Evolutionary conservation across 2,888 invertebrate species (phyloP).

Genomic region (Sabatieria punctata): DNA sequence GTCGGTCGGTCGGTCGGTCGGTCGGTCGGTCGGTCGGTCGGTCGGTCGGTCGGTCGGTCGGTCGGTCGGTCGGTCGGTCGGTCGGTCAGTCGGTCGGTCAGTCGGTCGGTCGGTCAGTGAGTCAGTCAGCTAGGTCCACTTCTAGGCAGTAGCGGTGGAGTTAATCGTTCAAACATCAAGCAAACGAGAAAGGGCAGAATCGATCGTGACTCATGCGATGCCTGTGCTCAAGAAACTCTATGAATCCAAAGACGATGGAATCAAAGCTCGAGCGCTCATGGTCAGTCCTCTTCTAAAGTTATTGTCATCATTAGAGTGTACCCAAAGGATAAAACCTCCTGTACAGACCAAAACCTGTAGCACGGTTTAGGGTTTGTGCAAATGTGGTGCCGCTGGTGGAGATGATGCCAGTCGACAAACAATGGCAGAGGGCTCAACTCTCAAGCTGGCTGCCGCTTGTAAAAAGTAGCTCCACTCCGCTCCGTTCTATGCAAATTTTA

Average conservation of each 20-base stretch:
- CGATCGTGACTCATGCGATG: conserved; percentile 69
- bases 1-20: too few species aligned
- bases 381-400: conserved; percentile 75
- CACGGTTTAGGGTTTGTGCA: conserved; percentile 95
- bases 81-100: too few species aligned
- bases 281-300: too few species aligned
- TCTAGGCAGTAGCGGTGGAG: conserved; percentile 79
- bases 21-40: too few species aligned
- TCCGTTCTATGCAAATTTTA: background rate
- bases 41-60: too few species aligned
- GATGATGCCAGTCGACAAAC: conserved; percentile 82
- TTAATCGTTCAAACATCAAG: conserved; percentile 88
- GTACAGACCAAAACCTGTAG: too few species aligned
- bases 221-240: conserved; percentile 84
- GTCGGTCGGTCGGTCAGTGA: too few species aligned
- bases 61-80: too few species aligned
- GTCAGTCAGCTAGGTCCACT: too few species aligned
- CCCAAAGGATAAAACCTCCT: too few species aligned
- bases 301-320: too few species aligned
- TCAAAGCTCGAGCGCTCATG: conserved; percentile 47
- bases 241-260: conserved; percentile 67
- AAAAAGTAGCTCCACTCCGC: conserved; percentile 45
- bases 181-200: conserved; percentile 85
- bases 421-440: conserved; percentile 83
- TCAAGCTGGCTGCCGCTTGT: conserved; percentile 81